Base-by-base conservation (phyloP, 2,888 invertebrate species). In the Thyatira batis region DNA sequence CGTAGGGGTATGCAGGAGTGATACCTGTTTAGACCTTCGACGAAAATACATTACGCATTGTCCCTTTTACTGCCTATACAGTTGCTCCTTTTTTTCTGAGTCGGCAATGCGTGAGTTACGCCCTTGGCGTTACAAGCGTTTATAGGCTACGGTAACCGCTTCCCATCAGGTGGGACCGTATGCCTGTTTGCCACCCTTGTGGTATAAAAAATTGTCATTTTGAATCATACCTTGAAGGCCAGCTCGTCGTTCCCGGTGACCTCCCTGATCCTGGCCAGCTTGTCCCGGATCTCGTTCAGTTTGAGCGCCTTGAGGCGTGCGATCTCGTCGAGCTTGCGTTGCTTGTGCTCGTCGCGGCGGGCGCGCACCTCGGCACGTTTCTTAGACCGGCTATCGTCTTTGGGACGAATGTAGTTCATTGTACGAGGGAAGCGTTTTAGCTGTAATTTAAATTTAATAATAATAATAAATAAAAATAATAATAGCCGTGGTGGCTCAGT, bases 371-470 rank as follows among this genome's bases (percentile, higher is more conserved):
- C 96, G 2, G 94, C 93, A 43, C 99, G 94, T 74, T 98, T 97
- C 39, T 94, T 89, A 58, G 97, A 94, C 52, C 98, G 93, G 52
- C 94, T 94, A 44, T 95, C 96, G 81, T 98, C 96, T 57, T 95
- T 95, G 27, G 94, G 94, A 4, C 99, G 94, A 61, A 98, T 88
- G 2, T 97, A 96, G 82, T 95, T 94, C 81, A 99, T 94, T 0
- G 96, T 97, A 62, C 99, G 94, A 0, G 99, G 99, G 92, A 96
- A 99, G 9, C 97, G 94, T 89, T 98, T 98, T 17, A 97, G 93
- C 96, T 96, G 80, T 23, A 51, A n/a, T n/a, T n/a, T n/a, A n/a
- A n/a, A n/a, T n/a, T n/a, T n/a, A n/a, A n/a, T n/a, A n/a, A n/a
- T n/a, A n/a, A n/a, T n/a, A n/a, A n/a, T n/a, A n/a, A n/a, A n/a